Evolutionary conservation across 2,797 vertebrate genomes (phyloP).

Genomic region (Lates japonicus): DNA sequence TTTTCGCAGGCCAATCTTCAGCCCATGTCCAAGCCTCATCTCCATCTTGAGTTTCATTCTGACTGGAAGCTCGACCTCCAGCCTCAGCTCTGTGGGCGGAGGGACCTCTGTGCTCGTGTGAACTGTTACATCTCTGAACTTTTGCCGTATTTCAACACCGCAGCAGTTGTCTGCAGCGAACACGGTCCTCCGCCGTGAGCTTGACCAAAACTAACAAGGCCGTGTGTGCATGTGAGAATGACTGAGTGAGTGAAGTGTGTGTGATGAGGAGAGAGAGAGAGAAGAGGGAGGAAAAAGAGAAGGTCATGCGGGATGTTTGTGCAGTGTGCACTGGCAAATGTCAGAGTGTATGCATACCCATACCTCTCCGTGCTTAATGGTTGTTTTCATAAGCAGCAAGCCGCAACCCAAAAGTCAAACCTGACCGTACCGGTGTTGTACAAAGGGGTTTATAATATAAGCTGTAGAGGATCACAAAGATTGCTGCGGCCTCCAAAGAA

Average conservation of each 20-base stretch:
- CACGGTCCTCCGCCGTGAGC: slow-evolving; percentile 44
- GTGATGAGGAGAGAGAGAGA: slow-evolving; percentile 39
- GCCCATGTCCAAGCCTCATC: slow-evolving; percentile 42
- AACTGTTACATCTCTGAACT: slow-evolving; percentile 56
- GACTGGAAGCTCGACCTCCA: slow-evolving; percentile 64
- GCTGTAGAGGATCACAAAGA: slow-evolving; percentile 60
- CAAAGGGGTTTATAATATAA: slow-evolving; percentile 59
- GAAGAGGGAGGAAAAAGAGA: slow-evolving; percentile 12
- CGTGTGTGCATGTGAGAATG: slow-evolving; percentile 35
- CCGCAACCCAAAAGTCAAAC: slow-evolving; percentile 47
- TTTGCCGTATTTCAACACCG: slow-evolving; percentile 58
- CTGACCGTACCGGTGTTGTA: slow-evolving; percentile 34
- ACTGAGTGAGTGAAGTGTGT: slow-evolving; percentile 56
- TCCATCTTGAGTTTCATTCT: slow-evolving; percentile 60
- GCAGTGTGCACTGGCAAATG: slow-evolving; percentile 52
- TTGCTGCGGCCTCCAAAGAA: slow-evolving; percentile 61
- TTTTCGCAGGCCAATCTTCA: slow-evolving; percentile 29
- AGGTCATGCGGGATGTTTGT: slow-evolving; percentile 54
- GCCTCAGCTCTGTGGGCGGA: slow-evolving; percentile 44
- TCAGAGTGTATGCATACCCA: slow-evolving; percentile 18
- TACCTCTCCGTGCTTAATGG: slow-evolving; percentile 51
- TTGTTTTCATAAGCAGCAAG: slow-evolving; percentile 72
- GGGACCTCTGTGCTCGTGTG: slow-evolving; percentile 36
- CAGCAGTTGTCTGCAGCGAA: slow-evolving; percentile 38
- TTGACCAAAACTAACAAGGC: slow-evolving; percentile 66